Conservation (phyloP, 2,113 vertebrate genomes). For the Oenanthe oenanthe region DNA sequence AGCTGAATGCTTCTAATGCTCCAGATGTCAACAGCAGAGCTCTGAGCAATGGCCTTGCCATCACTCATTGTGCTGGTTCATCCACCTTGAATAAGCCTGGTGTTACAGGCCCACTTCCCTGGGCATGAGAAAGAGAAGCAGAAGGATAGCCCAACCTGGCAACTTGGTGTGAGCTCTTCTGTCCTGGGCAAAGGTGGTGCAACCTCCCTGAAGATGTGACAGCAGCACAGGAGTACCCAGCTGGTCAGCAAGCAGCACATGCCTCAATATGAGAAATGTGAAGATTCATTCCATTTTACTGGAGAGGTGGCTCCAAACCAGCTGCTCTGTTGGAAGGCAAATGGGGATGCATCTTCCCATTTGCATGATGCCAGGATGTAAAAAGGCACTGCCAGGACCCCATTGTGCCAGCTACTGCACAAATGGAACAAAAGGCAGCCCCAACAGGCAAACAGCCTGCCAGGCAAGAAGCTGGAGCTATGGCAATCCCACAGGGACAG, state of each 20-base stretch:
- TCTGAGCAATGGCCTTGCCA: not conserved
- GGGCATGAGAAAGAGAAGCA: not conserved
- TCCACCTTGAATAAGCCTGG: not conserved
- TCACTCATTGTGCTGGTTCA: not conserved
- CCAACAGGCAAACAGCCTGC: not conserved
- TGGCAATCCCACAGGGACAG: fast-evolving
- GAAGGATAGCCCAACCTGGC: not conserved
- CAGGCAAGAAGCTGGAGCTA: not conserved
- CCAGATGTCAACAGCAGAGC: not conserved
- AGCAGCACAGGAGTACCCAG: not conserved
- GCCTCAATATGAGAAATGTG: fast-evolving
- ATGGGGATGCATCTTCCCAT: not conserved
- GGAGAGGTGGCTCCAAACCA: not conserved
- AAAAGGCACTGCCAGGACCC: not conserved
- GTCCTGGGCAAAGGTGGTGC: not conserved
- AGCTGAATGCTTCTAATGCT: not conserved
- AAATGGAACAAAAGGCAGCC: not conserved
- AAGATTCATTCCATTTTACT: not conserved
- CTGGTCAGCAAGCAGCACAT: not conserved
- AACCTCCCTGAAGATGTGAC: not conserved
- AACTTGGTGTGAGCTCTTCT: not conserved
- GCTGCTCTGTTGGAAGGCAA: not conserved
- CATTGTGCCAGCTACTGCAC: not conserved
- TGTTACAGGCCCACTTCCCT: not conserved
- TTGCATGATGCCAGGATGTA: not conserved